Conservation (phyloP, 2,888 invertebrate genomes). For the Dryococelus australis region DNA sequence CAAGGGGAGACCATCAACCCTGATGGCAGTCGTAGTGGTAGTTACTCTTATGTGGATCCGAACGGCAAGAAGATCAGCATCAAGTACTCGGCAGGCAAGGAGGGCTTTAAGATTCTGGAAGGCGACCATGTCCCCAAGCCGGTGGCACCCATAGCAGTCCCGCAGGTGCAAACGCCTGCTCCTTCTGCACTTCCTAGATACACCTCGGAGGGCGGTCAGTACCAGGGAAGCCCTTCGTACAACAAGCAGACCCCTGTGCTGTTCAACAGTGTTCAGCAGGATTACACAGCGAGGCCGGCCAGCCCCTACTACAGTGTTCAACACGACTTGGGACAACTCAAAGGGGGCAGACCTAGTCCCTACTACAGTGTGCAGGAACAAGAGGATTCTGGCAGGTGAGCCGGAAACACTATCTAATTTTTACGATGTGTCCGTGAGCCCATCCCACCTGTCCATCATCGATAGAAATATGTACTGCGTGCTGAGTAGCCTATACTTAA, state of each 20-base stretch:
- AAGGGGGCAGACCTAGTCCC: conserved; percentile 52
- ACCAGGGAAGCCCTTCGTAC: conserved; percentile 13
- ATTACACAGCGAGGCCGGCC: conserved; percentile 34
- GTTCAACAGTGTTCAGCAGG: conserved; percentile 31
- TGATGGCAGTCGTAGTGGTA: conserved; percentile 71
- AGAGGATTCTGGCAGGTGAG: conserved; percentile 53
- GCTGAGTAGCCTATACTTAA: too few species aligned
- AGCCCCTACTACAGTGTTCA: conserved; percentile 32
- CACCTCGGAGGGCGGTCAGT: conserved; percentile 40
- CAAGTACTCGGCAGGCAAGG: conserved; percentile 62
- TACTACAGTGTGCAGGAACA: conserved; percentile 48
- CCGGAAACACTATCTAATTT: neutral
- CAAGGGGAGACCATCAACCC: conserved; percentile 74
- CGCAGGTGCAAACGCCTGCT: conserved; percentile 33
- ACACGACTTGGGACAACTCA: conserved; percentile 49
- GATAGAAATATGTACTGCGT: too few species aligned
- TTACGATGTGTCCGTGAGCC: neutral
- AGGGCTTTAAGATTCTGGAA: conserved; percentile 62
- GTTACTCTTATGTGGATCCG: conserved; percentile 72
- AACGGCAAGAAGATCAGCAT: conserved; percentile 70
- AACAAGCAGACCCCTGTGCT: conserved; percentile 32
- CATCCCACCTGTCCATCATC: neutral
- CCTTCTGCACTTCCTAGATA: conserved; percentile 45
- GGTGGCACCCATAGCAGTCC: conserved; percentile 41
- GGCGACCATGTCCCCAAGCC: conserved; percentile 59